Conservation (phyloP, 2,113 vertebrate genomes). For the Fulica atra region DNA sequence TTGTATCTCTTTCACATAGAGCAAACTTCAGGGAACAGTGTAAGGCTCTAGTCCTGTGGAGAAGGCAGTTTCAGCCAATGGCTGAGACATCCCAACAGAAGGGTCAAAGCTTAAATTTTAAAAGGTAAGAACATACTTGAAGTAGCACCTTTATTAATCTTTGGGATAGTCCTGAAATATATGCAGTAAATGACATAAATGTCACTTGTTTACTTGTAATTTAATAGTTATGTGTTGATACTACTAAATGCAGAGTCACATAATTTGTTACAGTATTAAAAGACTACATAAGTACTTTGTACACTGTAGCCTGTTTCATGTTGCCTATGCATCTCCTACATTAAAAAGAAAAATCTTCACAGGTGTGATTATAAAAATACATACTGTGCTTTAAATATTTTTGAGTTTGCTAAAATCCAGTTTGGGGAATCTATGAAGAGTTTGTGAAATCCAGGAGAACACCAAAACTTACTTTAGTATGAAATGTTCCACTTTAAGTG, state of each 20-base stretch:
- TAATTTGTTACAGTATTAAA: neutral
- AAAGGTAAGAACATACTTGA: neutral
- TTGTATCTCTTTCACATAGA: neutral
- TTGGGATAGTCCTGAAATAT: neutral
- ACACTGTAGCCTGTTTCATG: neutral
- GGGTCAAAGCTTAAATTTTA: neutral
- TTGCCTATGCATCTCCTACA: neutral
- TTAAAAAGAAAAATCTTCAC: neutral
- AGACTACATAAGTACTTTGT: neutral
- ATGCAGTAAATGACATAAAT: neutral
- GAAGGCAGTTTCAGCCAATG: rapidly evolving
- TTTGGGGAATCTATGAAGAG: neutral
- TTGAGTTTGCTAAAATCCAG: neutral
- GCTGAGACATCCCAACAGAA: neutral
- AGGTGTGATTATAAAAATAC: neutral
- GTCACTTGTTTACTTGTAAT: neutral
- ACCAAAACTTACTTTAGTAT: neutral
- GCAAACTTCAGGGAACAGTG: neutral
- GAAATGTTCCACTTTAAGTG: neutral
- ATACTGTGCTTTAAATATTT: neutral
- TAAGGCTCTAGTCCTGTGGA: neutral
- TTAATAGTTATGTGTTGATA: neutral
- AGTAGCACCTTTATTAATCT: neutral
- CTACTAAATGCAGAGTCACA: neutral
- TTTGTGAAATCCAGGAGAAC: neutral